A percentile compares a stretch with the other conserved stretches of the same genome.
Evolutionary conservation across 1,140 invertebrate species (phyloP).

Genomic region (Aradophagus sp.): DNA sequence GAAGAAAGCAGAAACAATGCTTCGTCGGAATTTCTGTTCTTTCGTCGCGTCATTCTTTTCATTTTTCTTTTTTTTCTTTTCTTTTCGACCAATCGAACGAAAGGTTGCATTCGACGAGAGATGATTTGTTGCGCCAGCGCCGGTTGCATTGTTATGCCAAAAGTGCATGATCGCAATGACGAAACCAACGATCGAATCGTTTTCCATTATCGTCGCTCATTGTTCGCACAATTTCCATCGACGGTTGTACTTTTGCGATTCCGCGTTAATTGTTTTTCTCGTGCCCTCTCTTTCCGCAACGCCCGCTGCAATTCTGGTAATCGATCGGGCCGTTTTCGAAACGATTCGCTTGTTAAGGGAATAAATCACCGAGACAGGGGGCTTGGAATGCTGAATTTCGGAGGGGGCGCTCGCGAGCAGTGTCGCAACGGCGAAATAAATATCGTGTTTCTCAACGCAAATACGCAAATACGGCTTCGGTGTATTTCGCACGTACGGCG

Average conservation of each 20-base stretch:
- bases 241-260: slow-evolving; percentile 28
- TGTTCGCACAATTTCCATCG: slow-evolving; percentile 30
- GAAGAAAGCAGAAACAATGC: too few relatives aligned
- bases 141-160: slow-evolving; percentile 29
- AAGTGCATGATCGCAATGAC: slow-evolving; percentile 43
- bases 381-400: slow-evolving; percentile 31
- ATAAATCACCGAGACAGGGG: slow-evolving; percentile 19
- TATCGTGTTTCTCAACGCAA: slow-evolving; percentile 51
- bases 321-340: slow-evolving; percentile 14
- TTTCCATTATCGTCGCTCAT: slow-evolving; percentile 30
- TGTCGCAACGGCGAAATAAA: slow-evolving; percentile 47
- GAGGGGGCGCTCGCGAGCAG: slow-evolving; percentile 15
- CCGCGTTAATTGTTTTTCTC: slow-evolving; percentile 15
- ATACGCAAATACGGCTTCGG: slow-evolving; percentile 31
- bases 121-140: slow-evolving; percentile 32
- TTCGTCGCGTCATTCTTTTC: too few relatives aligned
- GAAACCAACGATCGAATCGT: slow-evolving; percentile 23
- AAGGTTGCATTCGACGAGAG: too few relatives aligned
- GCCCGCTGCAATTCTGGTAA: slow-evolving; percentile 19
- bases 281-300: background rate
- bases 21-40: too few relatives aligned
- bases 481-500: slow-evolving; percentile 41
- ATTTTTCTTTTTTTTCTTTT: too few relatives aligned
- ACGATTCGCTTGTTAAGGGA: slow-evolving; percentile 1
- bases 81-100: too few relatives aligned